phyloP scores from a whole-genome alignment of 2,113 vertebrate genomes.

The Baryphthengus martii region DNA sequence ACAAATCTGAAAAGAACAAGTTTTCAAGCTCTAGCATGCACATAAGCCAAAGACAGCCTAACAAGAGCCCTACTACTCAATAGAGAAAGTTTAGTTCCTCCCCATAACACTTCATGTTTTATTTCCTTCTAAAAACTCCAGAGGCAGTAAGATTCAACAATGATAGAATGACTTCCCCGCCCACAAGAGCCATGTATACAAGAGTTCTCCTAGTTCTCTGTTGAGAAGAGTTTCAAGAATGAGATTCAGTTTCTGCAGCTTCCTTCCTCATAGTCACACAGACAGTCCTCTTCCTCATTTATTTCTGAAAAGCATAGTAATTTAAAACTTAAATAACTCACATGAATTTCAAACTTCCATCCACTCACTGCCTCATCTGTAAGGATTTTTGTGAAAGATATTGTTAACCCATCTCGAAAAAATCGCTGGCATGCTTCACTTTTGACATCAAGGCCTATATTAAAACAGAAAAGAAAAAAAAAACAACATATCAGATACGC shows the following conservation, averaged over 20 bases:
- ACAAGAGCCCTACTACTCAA: background rate
- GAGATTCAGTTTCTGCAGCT: background rate
- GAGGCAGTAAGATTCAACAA: background rate
- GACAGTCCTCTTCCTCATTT: background rate
- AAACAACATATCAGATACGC: background rate
- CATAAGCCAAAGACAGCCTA: background rate
- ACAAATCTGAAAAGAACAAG: background rate
- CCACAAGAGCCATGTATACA: background rate
- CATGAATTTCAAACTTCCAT: conserved; percentile 99
- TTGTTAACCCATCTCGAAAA: conserved; percentile 97
- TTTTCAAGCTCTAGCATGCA: background rate
- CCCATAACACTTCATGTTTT: background rate
- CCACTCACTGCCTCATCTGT: conserved; percentile 98
- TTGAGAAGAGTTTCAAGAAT: background rate
- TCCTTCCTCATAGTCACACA: background rate
- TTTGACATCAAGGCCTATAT: conserved; percentile 96
- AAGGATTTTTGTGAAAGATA: conserved; percentile 99
- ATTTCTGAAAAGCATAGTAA: background rate
- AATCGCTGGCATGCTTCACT: conserved; percentile 99
- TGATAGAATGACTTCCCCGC: background rate
- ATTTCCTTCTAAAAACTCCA: background rate
- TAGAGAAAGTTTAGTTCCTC: background rate
- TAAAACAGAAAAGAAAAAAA: background rate
- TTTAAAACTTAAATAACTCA: conserved; percentile 75
- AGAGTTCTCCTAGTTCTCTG: background rate